Evolutionary conservation across 2,888 invertebrate species (phyloP).

Genomic region (Arge pagana): DNA sequence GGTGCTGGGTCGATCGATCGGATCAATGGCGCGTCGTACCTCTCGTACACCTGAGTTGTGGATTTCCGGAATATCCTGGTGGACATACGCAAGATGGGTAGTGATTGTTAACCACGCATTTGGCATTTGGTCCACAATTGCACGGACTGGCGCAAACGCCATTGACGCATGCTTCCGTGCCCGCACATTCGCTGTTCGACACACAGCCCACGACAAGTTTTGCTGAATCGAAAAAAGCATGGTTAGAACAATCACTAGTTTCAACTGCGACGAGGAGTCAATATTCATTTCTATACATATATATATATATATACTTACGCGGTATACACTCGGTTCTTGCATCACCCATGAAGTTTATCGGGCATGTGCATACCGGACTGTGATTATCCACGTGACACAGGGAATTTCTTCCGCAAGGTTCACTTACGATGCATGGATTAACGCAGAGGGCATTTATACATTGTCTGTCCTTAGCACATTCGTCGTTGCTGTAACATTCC

Average conservation of each 20-base stretch:
- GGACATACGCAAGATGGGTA: conserved; percentile 85
- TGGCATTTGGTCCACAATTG: conserved; percentile 81
- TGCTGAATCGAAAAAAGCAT: conserved; percentile 52
- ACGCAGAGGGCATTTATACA: conserved; percentile 79
- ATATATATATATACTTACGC: conserved; percentile 69
- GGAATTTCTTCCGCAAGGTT: conserved; percentile 79
- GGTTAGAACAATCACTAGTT: no score
- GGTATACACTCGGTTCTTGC: conserved; percentile 74
- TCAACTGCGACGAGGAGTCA: no score
- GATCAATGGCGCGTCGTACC: no score
- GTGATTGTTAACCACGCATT: conserved; percentile 81
- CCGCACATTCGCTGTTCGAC: conserved; percentile 79
- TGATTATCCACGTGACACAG: conserved; percentile 81
- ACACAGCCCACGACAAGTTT: conserved; percentile 73
- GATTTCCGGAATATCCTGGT: conserved; percentile 83
- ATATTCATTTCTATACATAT: no score
- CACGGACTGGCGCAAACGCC: conserved; percentile 81
- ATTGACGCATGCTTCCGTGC: conserved; percentile 83
- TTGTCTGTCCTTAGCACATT: conserved; percentile 74
- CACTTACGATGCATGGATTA: conserved; percentile 73
- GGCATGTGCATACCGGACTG: conserved; percentile 79
- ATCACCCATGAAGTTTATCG: conserved; percentile 76
- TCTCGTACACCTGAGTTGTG: conserved; percentile 79
- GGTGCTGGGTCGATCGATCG: no score
- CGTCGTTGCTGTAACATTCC: conserved; percentile 79